Conservation (phyloP, 2,888 invertebrate genomes). For the Epiblema foenella region DNA sequence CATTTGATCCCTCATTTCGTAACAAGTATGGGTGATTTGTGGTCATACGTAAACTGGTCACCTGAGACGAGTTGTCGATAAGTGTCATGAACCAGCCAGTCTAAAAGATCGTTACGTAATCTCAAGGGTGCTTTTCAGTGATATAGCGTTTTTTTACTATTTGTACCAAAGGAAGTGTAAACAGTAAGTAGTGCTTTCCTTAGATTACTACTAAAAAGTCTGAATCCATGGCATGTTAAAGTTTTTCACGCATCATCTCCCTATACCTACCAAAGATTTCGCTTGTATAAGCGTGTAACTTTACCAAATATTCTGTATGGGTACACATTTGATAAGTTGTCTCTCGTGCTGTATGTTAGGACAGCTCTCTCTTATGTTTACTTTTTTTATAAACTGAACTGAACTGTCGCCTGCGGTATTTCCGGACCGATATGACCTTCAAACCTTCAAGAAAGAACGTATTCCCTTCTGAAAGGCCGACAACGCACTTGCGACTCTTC, state of each 20-base stretch:
- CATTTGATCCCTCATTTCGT: background rate
- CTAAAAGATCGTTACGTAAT: conserved; percentile 10
- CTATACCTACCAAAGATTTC: no score
- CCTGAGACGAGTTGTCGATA: background rate
- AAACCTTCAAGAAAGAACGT: no score
- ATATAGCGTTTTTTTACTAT: conserved; percentile 5
- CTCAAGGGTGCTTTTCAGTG: conserved; percentile 1
- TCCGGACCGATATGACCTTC: no score
- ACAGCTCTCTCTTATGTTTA: no score
- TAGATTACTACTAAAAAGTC: background rate
- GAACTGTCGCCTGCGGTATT: no score
- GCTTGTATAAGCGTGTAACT: no score
- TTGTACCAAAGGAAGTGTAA: background rate
- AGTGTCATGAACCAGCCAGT: background rate
- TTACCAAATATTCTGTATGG: no score
- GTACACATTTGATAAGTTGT: no score
- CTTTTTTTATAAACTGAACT: no score
- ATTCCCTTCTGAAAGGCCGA: no score
- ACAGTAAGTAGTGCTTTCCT: background rate
- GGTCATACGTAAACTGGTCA: background rate
- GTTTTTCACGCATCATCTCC: background rate
- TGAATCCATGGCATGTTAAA: background rate
- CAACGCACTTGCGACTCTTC: no score
- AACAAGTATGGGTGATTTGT: background rate
- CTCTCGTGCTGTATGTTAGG: no score